Evolutionary conservation across 2,888 invertebrate species (phyloP).

Genomic region (Leucophora obtusa): DNA sequence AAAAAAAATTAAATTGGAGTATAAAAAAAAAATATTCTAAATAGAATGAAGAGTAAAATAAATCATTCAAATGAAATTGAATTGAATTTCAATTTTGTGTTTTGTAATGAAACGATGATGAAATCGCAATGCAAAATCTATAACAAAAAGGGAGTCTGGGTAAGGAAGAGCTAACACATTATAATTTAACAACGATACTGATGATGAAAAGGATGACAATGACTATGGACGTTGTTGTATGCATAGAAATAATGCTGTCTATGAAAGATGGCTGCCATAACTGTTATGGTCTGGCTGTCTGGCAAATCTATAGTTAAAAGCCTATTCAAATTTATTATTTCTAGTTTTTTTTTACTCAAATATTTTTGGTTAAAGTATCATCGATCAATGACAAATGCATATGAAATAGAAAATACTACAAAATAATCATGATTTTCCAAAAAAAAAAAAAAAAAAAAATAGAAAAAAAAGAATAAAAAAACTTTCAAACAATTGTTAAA

Average conservation of each 20-base stretch:
- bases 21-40: constrained; percentile 7
- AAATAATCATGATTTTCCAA: constrained; percentile 37
- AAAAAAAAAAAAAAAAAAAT: constrained; percentile 27
- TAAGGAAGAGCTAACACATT: constrained; percentile 8
- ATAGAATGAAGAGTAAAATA: constrained; percentile 21
- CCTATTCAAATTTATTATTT: constrained; percentile 29
- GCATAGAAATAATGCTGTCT: constrained; percentile 18
- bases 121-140: constrained; percentile 16
- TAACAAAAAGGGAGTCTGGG: neutral
- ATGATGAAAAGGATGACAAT: constrained; percentile 30
- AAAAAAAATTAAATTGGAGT: constrained; percentile 10
- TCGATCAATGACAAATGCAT: constrained; percentile 63
- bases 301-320: neutral
- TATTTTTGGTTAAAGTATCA: constrained; percentile 55
- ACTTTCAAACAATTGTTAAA: constrained; percentile 15
- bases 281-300: constrained; percentile 6
- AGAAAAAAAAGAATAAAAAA: constrained; percentile 1
- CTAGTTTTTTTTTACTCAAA: constrained; percentile 6
- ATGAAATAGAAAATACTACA: constrained; percentile 38
- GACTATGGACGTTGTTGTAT: neutral
- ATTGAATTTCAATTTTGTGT: constrained; percentile 66
- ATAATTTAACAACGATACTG: constrained; percentile 25
- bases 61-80: constrained; percentile 62
- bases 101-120: constrained; percentile 41
- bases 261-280: constrained; percentile 55